Evolutionary conservation across 1,140 invertebrate genomes (phyloP), one percentile per base, ranked within the genome.

Genomic region (Lysiphlebus fabarum): DNA sequence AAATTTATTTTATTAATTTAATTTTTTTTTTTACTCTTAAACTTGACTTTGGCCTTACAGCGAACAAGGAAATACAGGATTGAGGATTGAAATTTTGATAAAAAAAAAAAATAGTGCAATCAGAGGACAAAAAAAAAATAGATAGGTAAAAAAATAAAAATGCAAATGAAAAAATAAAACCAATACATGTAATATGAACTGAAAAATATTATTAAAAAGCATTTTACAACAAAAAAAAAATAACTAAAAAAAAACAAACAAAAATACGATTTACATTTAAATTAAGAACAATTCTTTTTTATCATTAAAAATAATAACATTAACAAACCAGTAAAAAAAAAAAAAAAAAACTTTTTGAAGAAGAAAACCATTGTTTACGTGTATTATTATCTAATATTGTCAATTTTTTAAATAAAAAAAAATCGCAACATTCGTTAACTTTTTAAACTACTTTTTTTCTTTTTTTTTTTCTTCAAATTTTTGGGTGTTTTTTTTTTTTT

Each of bases 181-280:
- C 67, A 70, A 33, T 54, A 41, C 63, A 26, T 70, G 63, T 80
- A 78, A 77, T 80, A 69, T 76, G 77, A 80, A 80, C 76, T 79
- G 76, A 78, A 80, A 26, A 80, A 80, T 80, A 80, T 80, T 80
- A 80, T 80, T 80, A 77, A 80, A 80, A 80, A 80, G 78, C 78
- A 78, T 79, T 78, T 78, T 80, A 80, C 78, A 80, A 80, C 78
- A 80, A 80, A 80, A 76, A 80, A 80, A 76, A 79, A 80, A 77
- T 75, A 77, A 74, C 74, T 76, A 78, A 79, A 76, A 78, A 79
- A 51, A 51, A 79, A 60, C 74, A 79, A 78, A 78, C 74, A 78
- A 80, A 80, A 78, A 77, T 80, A 77, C 72, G 75, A 78, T 80
- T 76, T 77, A 80, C 76, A 80, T 72, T 80, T 79, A 79, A 79